A percentile compares a stretch with the other conserved stretches of the same genome.
Conservation (phyloP, 2,113 vertebrate species). For the Athene cunicularia region DNA sequence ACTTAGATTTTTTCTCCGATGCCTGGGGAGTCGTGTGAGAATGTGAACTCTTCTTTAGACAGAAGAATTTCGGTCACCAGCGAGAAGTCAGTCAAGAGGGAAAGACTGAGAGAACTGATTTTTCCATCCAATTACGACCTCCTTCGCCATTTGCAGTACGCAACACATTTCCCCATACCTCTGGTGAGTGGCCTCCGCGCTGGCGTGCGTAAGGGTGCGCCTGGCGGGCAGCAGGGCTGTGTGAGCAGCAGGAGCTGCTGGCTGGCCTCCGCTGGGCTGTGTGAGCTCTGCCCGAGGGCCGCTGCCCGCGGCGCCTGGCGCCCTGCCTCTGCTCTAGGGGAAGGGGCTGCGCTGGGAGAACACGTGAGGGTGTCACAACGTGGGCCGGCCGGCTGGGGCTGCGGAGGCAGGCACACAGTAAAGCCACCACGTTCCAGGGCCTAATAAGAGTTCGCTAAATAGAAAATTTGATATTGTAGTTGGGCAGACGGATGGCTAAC, state of each 20-base stretch:
- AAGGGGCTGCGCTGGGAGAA: not conserved
- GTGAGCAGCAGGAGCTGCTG: too few species aligned
- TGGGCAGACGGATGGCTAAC: too few species aligned
- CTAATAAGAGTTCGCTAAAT: not conserved
- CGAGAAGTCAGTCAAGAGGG: slow-evolving; percentile 73
- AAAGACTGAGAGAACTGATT: slow-evolving; percentile 70
- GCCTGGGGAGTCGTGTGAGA: slow-evolving; percentile 75
- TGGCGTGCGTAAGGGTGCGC: not conserved
- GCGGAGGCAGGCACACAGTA: not conserved
- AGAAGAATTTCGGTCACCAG: slow-evolving; percentile 66
- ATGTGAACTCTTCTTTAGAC: slow-evolving; percentile 60
- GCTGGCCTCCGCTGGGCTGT: too few species aligned
- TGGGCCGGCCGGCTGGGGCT: fast-evolving
- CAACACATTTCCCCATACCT: slow-evolving; percentile 77
- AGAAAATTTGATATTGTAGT: not conserved
- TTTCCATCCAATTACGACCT: slow-evolving; percentile 78
- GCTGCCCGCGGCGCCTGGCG: too few species aligned
- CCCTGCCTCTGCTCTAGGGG: too few species aligned
- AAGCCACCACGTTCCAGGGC: not conserved
- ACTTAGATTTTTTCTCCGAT: slow-evolving; percentile 79
- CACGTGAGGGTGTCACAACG: fast-evolving
- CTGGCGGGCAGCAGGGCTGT: too few species aligned
- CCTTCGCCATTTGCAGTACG: slow-evolving; percentile 77
- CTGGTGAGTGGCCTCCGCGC: slow-evolving; percentile 60
- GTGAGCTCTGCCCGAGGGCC: too few species aligned